Percentiles rank a stretch among this genome's conserved stretches.
Evolutionary conservation across 2,888 invertebrate genomes (phyloP).

Genomic region (Dioctria linearis): DNA sequence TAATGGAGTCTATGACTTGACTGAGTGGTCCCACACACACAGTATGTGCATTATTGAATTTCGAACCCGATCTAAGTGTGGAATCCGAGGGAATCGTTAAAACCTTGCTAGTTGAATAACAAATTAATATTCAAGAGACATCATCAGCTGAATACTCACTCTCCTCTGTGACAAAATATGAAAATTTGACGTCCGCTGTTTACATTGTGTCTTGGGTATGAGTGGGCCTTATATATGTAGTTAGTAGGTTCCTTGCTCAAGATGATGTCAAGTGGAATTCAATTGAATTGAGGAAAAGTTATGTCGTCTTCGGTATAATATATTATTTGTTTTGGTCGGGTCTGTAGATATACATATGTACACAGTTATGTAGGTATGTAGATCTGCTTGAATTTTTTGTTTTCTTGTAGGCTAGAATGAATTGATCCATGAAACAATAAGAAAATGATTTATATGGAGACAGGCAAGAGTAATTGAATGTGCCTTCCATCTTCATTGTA

Average conservation of each 20-base stretch:
- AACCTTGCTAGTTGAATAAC: background rate
- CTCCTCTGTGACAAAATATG: conserved; percentile 38
- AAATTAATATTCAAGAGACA: conserved; percentile 27
- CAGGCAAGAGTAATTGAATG: conserved; percentile 7
- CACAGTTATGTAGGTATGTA: too few relatives aligned
- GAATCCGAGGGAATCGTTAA: conserved; percentile 11
- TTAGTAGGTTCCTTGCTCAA: conserved; percentile 13
- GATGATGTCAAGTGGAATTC: conserved; percentile 39
- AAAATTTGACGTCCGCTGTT: conserved; percentile 32
- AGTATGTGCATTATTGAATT: background rate
- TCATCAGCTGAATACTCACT: background rate
- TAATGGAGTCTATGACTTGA: background rate
- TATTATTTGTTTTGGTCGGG: background rate
- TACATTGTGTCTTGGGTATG: background rate
- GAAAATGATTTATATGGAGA: background rate
- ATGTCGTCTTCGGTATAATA: background rate
- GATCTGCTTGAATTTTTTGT: background rate
- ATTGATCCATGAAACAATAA: conserved; percentile 35
- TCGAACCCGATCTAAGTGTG: background rate
- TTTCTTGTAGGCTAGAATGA: conserved; percentile 2
- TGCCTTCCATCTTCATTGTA: conserved; percentile 27
- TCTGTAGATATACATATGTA: too few relatives aligned
- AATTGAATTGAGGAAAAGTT: conserved; percentile 28
- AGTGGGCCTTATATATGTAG: background rate
- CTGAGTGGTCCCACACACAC: conserved; percentile 14